Base-by-base conservation (phyloP, 2,797 vertebrate species). In the Pteropus rufus region DNA sequence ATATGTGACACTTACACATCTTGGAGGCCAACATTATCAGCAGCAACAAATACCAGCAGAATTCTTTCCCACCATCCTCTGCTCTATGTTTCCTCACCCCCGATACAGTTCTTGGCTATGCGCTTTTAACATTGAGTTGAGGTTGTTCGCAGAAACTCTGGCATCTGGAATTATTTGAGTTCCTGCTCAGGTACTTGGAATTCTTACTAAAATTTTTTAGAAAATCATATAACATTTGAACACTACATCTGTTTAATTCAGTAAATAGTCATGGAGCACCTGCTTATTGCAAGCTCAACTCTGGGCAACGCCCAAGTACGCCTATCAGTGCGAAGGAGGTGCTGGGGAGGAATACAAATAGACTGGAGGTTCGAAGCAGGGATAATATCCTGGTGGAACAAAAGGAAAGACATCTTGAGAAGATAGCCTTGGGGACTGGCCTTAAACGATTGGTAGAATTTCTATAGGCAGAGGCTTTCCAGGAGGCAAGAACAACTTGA, bases 141-240 rank as follows among this genome's bases (percentile, higher is more conserved):
- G n/a, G 16, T 73, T 67, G 58, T 75, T 93, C 79, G 62, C 70
- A 86, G 54, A 91, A 54, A 73, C 7, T 91, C n/a, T 94, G 52
- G 16, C 56, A 86, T 88, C 56, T 95, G 62, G 44, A 83, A 83
- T 96, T 86, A 62, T 85, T 46, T 87, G 73, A 83, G 23, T 44
- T 93, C 58, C 39, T 94, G 52, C 62, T 85, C 54, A 86, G 39
- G 56, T 93, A 73, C 44, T 85, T 84, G 29, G 34, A 89, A 94
- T 94, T 87, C 58, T 91, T 89, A 62, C 56, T 89, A 87, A 79
- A 92, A 89, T 54, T 90, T 90, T 82, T 31, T 58, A 92, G 65
- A 34, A 83, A 92, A 93, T 91, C 18, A 5, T 93, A 18, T 92
- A 77, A 81, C 49, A 64, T 91, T 89, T 86, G 52, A 54, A 16